phyloP scores from a whole-genome alignment of 2,888 invertebrate genomes.

The Helleia helle region DNA sequence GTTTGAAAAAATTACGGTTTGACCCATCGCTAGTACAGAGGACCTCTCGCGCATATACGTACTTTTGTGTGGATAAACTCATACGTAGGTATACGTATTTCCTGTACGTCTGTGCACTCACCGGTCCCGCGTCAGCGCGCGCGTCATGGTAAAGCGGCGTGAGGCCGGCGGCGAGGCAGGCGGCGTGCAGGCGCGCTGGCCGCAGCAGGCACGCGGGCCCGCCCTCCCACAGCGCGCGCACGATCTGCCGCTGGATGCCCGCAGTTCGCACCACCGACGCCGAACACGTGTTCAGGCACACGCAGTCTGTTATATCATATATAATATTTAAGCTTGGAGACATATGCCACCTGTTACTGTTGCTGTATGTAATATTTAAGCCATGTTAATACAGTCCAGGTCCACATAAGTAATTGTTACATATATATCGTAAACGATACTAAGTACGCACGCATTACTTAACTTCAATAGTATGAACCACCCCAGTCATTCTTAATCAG shows the following conservation, averaged over 20 bases:
- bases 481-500: no score
- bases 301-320: constrained; percentile 53
- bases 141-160: constrained; percentile 71
- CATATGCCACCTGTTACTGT: no score
- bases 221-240: constrained; percentile 69
- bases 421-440: no score
- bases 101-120: constrained; percentile 22
- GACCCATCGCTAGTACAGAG: no score
- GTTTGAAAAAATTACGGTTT: no score
- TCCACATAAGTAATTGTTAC: no score
- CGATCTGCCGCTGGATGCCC: constrained; percentile 76
- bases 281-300: constrained; percentile 69
- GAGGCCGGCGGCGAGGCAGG: constrained; percentile 73
- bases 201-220: constrained; percentile 77
- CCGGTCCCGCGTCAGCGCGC: constrained; percentile 29
- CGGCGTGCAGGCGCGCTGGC: constrained; percentile 73
- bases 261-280: constrained; percentile 65
- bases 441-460: no score
- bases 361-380: no score
- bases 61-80: no score
- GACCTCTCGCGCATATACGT: background rate
- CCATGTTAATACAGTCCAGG: no score
- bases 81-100: background rate
- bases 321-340: background rate
- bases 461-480: no score